Conservation (phyloP, 2,888 invertebrate genomes). For the Atrina japonica region DNA sequence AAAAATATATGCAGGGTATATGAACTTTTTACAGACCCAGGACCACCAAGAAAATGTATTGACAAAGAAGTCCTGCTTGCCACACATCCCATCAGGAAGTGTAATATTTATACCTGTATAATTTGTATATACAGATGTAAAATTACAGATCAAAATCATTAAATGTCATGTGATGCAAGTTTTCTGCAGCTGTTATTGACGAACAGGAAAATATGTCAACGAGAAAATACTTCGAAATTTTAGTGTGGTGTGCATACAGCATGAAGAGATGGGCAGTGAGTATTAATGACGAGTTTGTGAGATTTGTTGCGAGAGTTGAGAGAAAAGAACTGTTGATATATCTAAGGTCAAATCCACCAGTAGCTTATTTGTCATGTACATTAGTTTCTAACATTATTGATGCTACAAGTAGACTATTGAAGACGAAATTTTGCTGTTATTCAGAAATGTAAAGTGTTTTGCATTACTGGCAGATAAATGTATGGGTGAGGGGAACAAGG, state of each 20-base stretch:
- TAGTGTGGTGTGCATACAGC: background rate
- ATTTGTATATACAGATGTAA: background rate
- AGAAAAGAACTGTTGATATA: no score
- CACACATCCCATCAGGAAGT: background rate
- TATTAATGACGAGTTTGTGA: slow-evolving; percentile 6
- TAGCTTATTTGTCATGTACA: no score
- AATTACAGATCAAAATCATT: background rate
- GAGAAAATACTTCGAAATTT: slow-evolving; percentile 6
- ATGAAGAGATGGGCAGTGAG: slow-evolving; percentile 9
- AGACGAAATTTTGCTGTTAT: no score
- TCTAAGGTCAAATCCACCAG: no score
- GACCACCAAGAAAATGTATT: background rate
- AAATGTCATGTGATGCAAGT: background rate
- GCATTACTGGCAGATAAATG: no score
- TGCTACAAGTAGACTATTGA: no score
- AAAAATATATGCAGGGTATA: background rate
- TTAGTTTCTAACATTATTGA: no score
- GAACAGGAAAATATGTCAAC: slow-evolving; percentile 5
- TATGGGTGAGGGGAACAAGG: no score
- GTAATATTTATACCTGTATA: background rate
- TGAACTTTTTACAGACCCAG: background rate
- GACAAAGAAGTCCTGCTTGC: background rate
- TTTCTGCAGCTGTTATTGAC: slow-evolving; percentile 7
- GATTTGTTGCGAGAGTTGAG: slow-evolving; percentile 10
- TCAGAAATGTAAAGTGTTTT: no score